Percentiles rank a stretch among this genome's conserved stretches.
These are phyloP conservation scores for Drosophila arizonae DNA, from an alignment of 1,140 invertebrate species.

Conservation along the genomic window DNA sequence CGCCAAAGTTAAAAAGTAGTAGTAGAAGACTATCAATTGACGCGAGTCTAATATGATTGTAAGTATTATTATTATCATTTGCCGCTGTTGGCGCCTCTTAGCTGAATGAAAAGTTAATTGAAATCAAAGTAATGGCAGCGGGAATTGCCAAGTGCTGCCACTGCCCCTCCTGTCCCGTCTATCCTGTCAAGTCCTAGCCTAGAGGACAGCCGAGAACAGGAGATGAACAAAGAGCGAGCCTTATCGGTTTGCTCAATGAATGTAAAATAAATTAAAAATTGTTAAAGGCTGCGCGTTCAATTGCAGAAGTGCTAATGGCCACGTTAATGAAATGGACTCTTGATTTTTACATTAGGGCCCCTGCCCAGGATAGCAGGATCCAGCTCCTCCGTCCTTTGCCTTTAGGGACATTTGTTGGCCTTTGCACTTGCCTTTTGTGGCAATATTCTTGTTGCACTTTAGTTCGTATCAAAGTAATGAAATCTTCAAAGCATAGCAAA, in stretches of 20 bases:
- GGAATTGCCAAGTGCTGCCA: slow-evolving; percentile 4
- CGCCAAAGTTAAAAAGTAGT: not conserved
- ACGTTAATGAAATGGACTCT: slow-evolving; percentile 73
- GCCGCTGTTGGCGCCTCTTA: slow-evolving; percentile 42
- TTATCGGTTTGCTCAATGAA: slow-evolving; percentile 73
- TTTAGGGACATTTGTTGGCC: slow-evolving; percentile 42
- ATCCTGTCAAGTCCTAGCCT: slow-evolving; percentile 15
- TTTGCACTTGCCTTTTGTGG: slow-evolving; percentile 30
- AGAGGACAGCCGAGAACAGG: not conserved
- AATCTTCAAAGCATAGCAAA: slow-evolving; percentile 28
- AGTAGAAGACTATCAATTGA: slow-evolving; percentile 22
- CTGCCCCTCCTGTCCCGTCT: not conserved
- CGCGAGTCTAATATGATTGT: slow-evolving; percentile 71
- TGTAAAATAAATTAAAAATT: slow-evolving; percentile 77
- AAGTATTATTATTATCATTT: slow-evolving; percentile 78
- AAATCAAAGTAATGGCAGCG: slow-evolving; percentile 77
- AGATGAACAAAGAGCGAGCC: not conserved
- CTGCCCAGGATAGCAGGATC: not conserved
- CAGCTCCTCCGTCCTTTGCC: not conserved
- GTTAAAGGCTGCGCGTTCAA: slow-evolving; percentile 72
- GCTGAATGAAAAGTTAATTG: slow-evolving; percentile 79
- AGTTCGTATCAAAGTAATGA: slow-evolving; percentile 53
- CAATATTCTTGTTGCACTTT: slow-evolving; percentile 42
- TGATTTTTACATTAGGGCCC: slow-evolving; percentile 14
- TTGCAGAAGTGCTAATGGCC: slow-evolving; percentile 77